A percentile compares a stretch with the other conserved stretches of the same genome.
Conservation (phyloP, 1,140 invertebrate species). For the Nasonia longicornis region DNA sequence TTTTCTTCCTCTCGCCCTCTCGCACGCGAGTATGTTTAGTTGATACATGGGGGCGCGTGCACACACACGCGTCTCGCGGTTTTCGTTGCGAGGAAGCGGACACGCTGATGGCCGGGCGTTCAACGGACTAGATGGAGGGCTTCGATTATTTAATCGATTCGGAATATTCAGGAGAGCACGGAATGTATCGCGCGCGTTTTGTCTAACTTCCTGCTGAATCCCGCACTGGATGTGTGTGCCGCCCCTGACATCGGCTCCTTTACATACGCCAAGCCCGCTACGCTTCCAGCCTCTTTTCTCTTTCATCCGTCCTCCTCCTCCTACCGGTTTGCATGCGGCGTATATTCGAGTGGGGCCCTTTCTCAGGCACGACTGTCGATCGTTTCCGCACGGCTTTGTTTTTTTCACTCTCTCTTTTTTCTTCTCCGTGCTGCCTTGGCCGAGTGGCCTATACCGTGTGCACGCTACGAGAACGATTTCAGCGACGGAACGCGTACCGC, state of each 20-base stretch:
- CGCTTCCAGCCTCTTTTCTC: slow-evolving; percentile 26
- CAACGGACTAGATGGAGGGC: slow-evolving; percentile 61
- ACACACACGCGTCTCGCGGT: slow-evolving; percentile 2
- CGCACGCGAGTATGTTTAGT: neutral
- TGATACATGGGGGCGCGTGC: neutral
- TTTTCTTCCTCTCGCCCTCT: slow-evolving; percentile 8
- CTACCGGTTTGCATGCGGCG: neutral
- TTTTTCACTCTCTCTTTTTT: slow-evolving; percentile 3
- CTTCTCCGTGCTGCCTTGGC: neutral
- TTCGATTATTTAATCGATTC: slow-evolving; percentile 70
- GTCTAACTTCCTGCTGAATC: slow-evolving; percentile 66
- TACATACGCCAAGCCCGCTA: slow-evolving; percentile 33
- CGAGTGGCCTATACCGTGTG: neutral
- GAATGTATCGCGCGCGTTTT: slow-evolving; percentile 58
- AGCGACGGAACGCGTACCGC: neutral
- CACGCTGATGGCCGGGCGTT: neutral
- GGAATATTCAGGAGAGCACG: slow-evolving; percentile 62
- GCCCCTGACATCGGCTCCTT: slow-evolving; percentile 33
- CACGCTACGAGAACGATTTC: no score
- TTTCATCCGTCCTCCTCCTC: neutral
- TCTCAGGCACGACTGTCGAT: slow-evolving; percentile 21
- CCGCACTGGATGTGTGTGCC: slow-evolving; percentile 32
- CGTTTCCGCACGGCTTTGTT: slow-evolving; percentile 6
- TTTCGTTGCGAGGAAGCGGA: neutral
- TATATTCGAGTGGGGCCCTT: slow-evolving; percentile 7